phyloP scores from a whole-genome alignment of 1,140 invertebrate species.

The Zelostemma sp. region DNA sequence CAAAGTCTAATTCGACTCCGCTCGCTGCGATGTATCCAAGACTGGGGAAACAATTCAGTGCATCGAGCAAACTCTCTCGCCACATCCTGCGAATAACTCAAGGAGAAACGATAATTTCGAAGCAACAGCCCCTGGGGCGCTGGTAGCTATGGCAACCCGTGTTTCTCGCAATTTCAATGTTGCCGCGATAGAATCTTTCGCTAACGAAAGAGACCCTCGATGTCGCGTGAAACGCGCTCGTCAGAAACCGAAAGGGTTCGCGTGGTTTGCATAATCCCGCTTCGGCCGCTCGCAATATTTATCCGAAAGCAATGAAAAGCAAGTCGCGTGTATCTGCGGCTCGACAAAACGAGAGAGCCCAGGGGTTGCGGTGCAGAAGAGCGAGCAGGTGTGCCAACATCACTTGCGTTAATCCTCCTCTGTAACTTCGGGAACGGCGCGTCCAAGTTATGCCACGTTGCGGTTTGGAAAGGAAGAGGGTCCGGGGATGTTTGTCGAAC shows the following conservation, averaged over 20 bases:
- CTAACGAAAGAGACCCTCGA: constrained; percentile 59
- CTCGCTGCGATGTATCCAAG: constrained; percentile 10
- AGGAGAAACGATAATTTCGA: constrained; percentile 39
- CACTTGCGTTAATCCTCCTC: constrained; percentile 57
- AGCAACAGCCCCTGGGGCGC: constrained; percentile 34
- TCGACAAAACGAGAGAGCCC: neutral
- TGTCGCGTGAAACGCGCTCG: constrained; percentile 39
- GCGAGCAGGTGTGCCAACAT: constrained; percentile 62
- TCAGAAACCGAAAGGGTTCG: constrained; percentile 34
- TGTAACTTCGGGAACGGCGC: constrained; percentile 49
- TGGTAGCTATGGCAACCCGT: constrained; percentile 55
- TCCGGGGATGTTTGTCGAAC: constrained; percentile 18
- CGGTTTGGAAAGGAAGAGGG: neutral
- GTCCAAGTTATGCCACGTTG: constrained; percentile 17
- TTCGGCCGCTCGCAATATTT: constrained; percentile 62
- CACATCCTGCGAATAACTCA: constrained; percentile 26
- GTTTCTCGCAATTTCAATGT: constrained; percentile 45
- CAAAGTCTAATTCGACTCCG: neutral
- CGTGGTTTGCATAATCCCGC: constrained; percentile 64
- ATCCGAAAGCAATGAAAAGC: constrained; percentile 49
- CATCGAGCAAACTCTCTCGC: constrained; percentile 2
- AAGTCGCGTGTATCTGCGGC: neutral
- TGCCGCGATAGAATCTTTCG: constrained; percentile 55
- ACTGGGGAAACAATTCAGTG: constrained; percentile 6
- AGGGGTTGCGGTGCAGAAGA: constrained; percentile 10